Conservation (phyloP, 2,797 vertebrate species). For the Podargus strigoides region DNA sequence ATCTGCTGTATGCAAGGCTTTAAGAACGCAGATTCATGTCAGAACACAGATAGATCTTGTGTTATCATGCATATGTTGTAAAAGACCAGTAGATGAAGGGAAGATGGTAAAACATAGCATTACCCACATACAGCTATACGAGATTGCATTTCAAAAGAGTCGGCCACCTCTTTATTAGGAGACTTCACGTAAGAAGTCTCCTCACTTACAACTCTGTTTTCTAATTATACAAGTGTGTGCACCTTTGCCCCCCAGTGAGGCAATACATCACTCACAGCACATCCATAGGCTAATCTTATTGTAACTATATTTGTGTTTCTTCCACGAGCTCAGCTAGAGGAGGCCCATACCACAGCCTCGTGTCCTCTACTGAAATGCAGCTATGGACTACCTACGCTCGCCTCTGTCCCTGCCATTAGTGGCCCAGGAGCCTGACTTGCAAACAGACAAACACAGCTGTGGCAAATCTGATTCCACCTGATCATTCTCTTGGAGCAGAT, state of each 20-base stretch:
- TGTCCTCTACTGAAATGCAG: background rate
- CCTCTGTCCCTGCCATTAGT: rapidly evolving
- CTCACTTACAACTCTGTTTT: background rate
- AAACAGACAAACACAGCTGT: background rate
- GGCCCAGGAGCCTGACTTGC: background rate
- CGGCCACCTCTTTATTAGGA: background rate
- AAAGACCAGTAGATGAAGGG: background rate
- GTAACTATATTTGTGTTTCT: background rate
- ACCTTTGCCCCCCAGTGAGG: background rate
- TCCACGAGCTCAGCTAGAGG: background rate
- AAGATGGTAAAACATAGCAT: background rate
- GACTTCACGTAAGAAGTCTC: background rate
- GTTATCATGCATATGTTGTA: background rate
- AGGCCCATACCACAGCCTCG: background rate
- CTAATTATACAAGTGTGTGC: background rate
- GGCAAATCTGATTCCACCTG: background rate
- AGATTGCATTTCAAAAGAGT: background rate
- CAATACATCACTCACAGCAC: background rate
- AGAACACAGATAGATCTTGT: background rate
- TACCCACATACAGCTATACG: background rate
- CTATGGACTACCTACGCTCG: background rate
- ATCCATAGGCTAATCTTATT: background rate
- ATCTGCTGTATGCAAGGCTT: background rate
- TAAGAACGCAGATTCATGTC: background rate
- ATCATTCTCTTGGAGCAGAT: background rate